phyloP scores from a whole-genome alignment of 2,888 invertebrate genomes.

The Biston betularia region DNA sequence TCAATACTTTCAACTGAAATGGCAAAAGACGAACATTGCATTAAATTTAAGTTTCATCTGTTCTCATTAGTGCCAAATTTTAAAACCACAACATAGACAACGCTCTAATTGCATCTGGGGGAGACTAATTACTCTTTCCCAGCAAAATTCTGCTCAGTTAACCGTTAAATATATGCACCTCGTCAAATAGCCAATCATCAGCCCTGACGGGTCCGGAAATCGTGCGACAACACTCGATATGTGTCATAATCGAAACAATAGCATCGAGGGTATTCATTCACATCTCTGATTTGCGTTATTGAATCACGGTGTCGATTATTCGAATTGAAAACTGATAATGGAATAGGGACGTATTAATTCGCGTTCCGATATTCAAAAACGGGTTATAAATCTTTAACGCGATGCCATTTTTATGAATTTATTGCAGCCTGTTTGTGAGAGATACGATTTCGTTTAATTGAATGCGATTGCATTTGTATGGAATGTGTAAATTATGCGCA shows the following conservation, averaged over 20 bases:
- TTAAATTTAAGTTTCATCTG: slow-evolving; percentile 5
- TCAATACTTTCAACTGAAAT: no score
- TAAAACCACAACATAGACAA: slow-evolving; percentile 26
- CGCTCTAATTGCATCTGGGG: slow-evolving; percentile 39
- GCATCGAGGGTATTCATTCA: slow-evolving; percentile 61
- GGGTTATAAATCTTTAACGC: slow-evolving; percentile 70
- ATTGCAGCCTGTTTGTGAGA: slow-evolving; percentile 53
- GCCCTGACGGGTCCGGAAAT: slow-evolving; percentile 47
- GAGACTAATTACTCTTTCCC: slow-evolving; percentile 40
- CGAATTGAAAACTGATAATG: slow-evolving; percentile 67
- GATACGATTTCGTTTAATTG: slow-evolving; percentile 41
- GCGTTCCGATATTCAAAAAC: slow-evolving; percentile 63
- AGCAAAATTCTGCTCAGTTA: slow-evolving; percentile 53
- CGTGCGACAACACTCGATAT: slow-evolving; percentile 49
- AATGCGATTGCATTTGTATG: slow-evolving; percentile 28
- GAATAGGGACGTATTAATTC: slow-evolving; percentile 68
- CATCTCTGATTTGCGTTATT: slow-evolving; percentile 66
- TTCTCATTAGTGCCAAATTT: slow-evolving; percentile 16
- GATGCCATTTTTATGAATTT: slow-evolving; percentile 67
- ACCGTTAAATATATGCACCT: slow-evolving; percentile 65
- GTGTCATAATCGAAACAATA: slow-evolving; percentile 52
- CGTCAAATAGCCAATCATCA: slow-evolving; percentile 68
- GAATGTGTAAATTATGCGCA: slow-evolving; percentile 19
- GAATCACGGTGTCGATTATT: slow-evolving; percentile 67
- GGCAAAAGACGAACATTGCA: neutral